These are phyloP conservation scores for Pardalotus punctatus DNA, from an alignment of 2,113 vertebrate species.

Conservation along the genomic window DNA sequence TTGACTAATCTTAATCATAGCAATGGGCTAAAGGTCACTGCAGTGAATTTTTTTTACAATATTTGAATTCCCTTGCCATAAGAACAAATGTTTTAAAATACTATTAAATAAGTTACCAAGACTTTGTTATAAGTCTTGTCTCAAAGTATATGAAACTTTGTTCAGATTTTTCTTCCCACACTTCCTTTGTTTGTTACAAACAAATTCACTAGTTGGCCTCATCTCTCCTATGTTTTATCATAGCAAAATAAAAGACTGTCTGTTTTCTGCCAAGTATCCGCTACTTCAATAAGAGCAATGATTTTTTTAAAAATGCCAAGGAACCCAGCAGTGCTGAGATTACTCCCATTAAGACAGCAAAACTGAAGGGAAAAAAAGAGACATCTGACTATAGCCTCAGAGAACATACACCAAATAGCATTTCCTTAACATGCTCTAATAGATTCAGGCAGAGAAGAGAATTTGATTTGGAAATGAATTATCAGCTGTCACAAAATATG, in stretches of 20 bases:
- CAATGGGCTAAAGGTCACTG: background rate
- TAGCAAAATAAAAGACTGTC: slow-evolving; percentile 31
- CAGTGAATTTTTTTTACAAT: background rate
- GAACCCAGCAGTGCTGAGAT: slow-evolving; percentile 38
- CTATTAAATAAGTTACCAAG: background rate
- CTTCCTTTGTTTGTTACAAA: background rate
- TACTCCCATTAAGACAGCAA: slow-evolving; percentile 53
- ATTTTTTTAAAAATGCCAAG: slow-evolving; percentile 59
- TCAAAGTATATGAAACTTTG: background rate
- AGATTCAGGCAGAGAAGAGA: slow-evolving; percentile 42
- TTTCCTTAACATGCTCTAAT: slow-evolving; percentile 62
- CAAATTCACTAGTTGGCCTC: background rate
- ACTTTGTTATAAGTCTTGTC: background rate
- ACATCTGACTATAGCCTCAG: slow-evolving; percentile 52
- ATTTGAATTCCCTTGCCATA: background rate
- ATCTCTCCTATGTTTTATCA: background rate
- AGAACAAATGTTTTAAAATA: background rate
- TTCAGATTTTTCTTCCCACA: background rate
- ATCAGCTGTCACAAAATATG: slow-evolving; percentile 58
- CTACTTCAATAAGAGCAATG: slow-evolving; percentile 34
- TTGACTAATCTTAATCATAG: background rate
- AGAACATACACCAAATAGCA: slow-evolving; percentile 56
- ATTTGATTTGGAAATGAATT: slow-evolving; percentile 61
- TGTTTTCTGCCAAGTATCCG: slow-evolving; percentile 53
- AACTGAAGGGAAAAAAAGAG: background rate